These are phyloP conservation scores for Chroicocephalus ridibundus DNA, from an alignment of 2,113 vertebrate species.

Conservation along the genomic window DNA sequence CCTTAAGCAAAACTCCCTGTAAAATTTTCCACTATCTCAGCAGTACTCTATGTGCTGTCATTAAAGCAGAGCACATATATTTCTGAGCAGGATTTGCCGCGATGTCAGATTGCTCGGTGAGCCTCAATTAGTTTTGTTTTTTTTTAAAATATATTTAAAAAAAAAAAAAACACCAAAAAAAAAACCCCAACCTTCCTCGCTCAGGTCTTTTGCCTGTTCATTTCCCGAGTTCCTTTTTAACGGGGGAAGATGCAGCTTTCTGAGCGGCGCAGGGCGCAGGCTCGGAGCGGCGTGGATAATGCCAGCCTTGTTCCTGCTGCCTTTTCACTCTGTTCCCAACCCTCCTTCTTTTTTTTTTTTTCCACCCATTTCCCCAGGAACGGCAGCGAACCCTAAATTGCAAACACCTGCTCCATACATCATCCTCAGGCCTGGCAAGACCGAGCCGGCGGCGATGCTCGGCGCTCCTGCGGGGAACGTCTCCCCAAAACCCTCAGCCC, in stretches of 20 bases:
- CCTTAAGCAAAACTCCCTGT: slow-evolving; percentile 70
- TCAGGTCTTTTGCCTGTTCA: slow-evolving; percentile 58
- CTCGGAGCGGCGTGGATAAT: slow-evolving; percentile 15
- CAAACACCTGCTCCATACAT: slow-evolving; percentile 58
- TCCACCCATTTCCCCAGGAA: slow-evolving; percentile 57
- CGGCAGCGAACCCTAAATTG: slow-evolving; percentile 53
- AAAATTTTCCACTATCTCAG: slow-evolving; percentile 77
- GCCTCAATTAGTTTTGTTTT: slow-evolving; percentile 51
- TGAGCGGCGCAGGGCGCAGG: background rate
- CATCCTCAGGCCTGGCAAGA: background rate
- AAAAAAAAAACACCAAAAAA: background rate
- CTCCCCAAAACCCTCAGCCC: background rate
- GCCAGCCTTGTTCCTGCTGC: slow-evolving; percentile 60
- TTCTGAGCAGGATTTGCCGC: slow-evolving; percentile 58
- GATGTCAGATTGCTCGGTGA: slow-evolving; percentile 56
- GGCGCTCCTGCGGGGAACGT: background rate
- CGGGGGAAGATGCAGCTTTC: slow-evolving; percentile 16
- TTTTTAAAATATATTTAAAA: background rate
- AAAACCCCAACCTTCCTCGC: background rate
- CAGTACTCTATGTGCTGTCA: slow-evolving; percentile 74
- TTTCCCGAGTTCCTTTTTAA: slow-evolving; percentile 57
- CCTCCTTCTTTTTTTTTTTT: background rate
- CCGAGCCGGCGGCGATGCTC: background rate
- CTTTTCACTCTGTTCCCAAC: slow-evolving; percentile 56
- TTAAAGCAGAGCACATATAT: slow-evolving; percentile 65